Evolutionary conservation across 2,797 vertebrate species (phyloP), one percentile per base, ranked within the genome.

Genomic region (Onychomys leucogaster): DNA sequence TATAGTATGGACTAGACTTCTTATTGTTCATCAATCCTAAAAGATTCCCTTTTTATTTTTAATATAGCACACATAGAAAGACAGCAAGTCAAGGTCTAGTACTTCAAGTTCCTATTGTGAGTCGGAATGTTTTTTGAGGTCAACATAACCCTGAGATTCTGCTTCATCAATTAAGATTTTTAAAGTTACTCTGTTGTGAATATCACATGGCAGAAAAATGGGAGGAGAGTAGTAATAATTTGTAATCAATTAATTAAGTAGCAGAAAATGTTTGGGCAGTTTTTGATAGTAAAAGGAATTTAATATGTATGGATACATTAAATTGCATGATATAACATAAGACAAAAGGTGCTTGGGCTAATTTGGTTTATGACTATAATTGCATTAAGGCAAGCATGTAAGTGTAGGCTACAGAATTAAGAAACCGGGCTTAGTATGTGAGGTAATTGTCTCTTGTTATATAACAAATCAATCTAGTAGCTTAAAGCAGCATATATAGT

Each of bases 171-270:
- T 75, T 59, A 92, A 91, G 3, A 27, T 32, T 57, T 83, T 23
- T 61, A 61, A 49, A 76, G 23, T 80, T 80, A 23, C 16, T 88
- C 21, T 29, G 41, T 85, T 75, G 52, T 92, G 34, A 78, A 0
- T 77, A 67, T 34, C 81, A 80, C 8, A 87, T 0, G 46, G 57
- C 25, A 90, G 34, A 73, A 89, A 46, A 85, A 19, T 32, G 27
- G 57, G 8, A 78, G 83, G 55, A 59, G 46, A 90, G 17, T 37
- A 75, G 19, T 55, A 95, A 17, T 89, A 52, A 80, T 80, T 92
- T 57, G 75, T 78, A 86, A 76, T 88, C 84, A 86, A 21, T 73
- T 93, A 78, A 83, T 83, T 83, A 92, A 23, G 5, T 55, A 52
- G 34, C 43, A 82, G 32, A 82, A 65, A 71, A 25, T 43, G 0